These are phyloP conservation scores for Prochilodus magdalenae DNA, from an alignment of 2,113 vertebrate genomes.

Conservation along the genomic window DNA sequence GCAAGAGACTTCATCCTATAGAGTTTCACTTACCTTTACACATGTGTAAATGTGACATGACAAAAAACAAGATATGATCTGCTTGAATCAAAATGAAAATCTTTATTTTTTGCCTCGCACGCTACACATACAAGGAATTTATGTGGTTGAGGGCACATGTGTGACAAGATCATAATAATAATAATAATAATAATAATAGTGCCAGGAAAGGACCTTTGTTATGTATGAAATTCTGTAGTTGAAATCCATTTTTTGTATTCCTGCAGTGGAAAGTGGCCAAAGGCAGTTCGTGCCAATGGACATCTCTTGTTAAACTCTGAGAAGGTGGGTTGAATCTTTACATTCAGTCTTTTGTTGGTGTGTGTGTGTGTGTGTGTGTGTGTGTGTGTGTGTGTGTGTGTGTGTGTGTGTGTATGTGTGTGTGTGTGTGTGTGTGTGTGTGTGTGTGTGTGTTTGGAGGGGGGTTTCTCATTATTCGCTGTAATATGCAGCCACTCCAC, in stretches of 20 bases:
- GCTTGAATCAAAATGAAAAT: no score
- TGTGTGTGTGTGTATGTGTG: not conserved
- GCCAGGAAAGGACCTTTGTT: no score
- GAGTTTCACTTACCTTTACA: no score
- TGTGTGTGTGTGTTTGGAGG: not conserved
- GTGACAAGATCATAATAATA: no score
- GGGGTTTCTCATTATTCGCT: not conserved
- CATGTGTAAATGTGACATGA: no score
- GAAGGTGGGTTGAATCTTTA: constrained; percentile 80
- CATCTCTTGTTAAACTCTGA: constrained; percentile 97
- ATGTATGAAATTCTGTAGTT: not conserved
- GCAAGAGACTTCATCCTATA: no score
- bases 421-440: not conserved
- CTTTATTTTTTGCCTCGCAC: no score
- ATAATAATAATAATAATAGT: no score
- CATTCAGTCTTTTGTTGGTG: not conserved
- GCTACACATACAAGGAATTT: no score
- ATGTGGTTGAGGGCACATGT: no score
- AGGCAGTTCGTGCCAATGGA: constrained; percentile 94
- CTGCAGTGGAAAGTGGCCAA: constrained; percentile 91
- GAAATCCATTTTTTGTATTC: not conserved
- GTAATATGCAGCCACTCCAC: no score
- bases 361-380: not conserved
- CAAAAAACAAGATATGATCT: no score
- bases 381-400: constrained; percentile 4